These are phyloP conservation scores for Connochaetes taurinus DNA, from an alignment of 2,113 vertebrate species.

Conservation along the genomic window DNA sequence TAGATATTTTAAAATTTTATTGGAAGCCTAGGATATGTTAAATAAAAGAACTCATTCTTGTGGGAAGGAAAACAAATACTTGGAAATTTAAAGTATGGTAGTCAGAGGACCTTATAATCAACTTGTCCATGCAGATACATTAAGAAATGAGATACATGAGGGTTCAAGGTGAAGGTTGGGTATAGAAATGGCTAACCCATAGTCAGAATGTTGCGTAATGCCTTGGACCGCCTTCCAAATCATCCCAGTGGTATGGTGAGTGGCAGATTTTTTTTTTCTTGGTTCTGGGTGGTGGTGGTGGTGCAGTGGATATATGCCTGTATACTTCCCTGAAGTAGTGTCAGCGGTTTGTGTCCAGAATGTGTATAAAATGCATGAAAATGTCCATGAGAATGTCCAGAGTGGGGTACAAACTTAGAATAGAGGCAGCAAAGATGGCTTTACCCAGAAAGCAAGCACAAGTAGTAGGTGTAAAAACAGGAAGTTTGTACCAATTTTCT, in stretches of 20 bases:
- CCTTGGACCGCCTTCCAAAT: neutral
- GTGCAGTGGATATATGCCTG: no score
- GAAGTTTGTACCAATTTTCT: neutral
- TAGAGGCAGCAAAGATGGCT: neutral
- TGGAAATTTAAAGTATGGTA: neutral
- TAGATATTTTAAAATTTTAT: neutral
- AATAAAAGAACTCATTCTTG: neutral
- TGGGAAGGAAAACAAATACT: neutral
- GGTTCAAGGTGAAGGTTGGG: neutral
- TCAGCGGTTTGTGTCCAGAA: neutral
- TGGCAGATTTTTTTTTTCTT: neutral
- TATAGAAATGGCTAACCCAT: neutral
- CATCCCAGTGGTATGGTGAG: neutral
- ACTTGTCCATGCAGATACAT: neutral
- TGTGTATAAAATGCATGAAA: neutral
- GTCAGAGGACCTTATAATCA: neutral
- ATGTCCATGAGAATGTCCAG: neutral
- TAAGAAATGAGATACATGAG: neutral
- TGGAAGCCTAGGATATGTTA: neutral
- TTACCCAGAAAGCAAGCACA: neutral
- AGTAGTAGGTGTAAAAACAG: neutral
- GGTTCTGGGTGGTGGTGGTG: neutral
- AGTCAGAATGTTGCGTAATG: neutral
- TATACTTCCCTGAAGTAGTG: neutral
- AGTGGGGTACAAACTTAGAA: neutral